Evolutionary conservation across 2,797 vertebrate species (phyloP).

Genomic region (Paedocypris micromegethes): DNA sequence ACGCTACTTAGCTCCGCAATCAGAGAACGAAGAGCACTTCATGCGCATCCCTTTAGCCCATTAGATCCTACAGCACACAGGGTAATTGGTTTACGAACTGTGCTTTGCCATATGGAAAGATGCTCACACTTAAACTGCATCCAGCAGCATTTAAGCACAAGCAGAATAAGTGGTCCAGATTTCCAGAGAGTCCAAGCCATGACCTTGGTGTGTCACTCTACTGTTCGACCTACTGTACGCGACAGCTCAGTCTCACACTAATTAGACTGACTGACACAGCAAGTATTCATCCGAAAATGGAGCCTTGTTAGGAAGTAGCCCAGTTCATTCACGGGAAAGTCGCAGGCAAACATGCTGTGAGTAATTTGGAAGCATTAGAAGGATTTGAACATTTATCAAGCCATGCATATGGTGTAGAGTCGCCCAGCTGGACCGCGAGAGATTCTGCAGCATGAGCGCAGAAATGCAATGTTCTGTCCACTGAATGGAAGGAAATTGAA

Average conservation of each 20-base stretch:
- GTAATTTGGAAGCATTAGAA: slow-evolving; percentile 20
- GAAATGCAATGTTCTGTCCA: slow-evolving; percentile 6
- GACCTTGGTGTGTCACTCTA: not conserved
- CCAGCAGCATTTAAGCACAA: not conserved
- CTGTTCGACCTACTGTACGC: slow-evolving; percentile 2
- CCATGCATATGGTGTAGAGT: slow-evolving; percentile 22
- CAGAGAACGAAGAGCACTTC: slow-evolving; percentile 22
- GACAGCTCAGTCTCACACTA: not conserved
- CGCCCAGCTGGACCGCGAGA: slow-evolving; percentile 2
- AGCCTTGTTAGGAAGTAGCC: slow-evolving; percentile 27
- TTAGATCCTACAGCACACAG: slow-evolving; percentile 30
- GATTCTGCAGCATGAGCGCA: slow-evolving; percentile 1
- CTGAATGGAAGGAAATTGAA: slow-evolving; percentile 1
- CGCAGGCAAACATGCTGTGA: slow-evolving; percentile 16
- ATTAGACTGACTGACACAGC: slow-evolving; percentile 29
- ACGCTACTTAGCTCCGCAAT: slow-evolving; percentile 20
- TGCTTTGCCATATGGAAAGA: slow-evolving; percentile 16
- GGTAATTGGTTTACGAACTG: slow-evolving; percentile 35
- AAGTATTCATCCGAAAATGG: slow-evolving; percentile 7
- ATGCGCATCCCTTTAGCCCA: slow-evolving; percentile 19
- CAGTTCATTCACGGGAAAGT: slow-evolving; percentile 23
- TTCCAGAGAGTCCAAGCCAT: not conserved
- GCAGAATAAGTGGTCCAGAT: not conserved
- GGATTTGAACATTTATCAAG: slow-evolving; percentile 22
- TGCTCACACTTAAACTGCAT: not conserved